Percentiles rank a stretch among this genome's conserved stretches.
These are phyloP conservation scores for Seira musarum DNA, from an alignment of 2,888 invertebrate genomes.

Conservation along the genomic window DNA sequence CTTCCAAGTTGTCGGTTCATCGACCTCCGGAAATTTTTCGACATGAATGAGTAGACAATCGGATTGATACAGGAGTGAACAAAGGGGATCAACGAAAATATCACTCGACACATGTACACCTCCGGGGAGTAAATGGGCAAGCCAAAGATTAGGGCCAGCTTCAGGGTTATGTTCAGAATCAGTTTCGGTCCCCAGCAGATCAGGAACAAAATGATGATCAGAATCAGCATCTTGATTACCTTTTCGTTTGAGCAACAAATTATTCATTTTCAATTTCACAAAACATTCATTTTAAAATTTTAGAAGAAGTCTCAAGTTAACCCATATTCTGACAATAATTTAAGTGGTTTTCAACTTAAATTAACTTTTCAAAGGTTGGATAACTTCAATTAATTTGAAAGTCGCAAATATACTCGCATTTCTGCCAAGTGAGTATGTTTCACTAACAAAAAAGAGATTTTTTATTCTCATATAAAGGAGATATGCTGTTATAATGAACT, in stretches of 20 bases:
- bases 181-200: conserved; percentile 75
- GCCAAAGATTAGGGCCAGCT: conserved; percentile 69
- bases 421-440: background rate
- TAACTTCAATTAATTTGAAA: too few relatives aligned
- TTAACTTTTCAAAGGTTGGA: too few relatives aligned
- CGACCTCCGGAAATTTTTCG: conserved; percentile 71
- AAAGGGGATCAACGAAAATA: conserved; percentile 72
- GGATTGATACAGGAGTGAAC: conserved; percentile 71
- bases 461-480: too few relatives aligned
- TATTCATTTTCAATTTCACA: background rate
- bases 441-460: background rate
- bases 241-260: too few relatives aligned
- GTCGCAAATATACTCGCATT: too few relatives aligned
- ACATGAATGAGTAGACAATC: conserved; percentile 72
- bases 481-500: too few relatives aligned
- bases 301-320: too few relatives aligned
- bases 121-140: conserved; percentile 69
- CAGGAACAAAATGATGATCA: conserved; percentile 74
- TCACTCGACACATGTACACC: conserved; percentile 71
- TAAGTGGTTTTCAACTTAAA: too few relatives aligned
- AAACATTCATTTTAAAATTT: too few relatives aligned
- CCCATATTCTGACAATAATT: too few relatives aligned
- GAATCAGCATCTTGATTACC: conserved; percentile 76
- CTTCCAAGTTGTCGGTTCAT: conserved; percentile 70
- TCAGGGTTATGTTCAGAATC: conserved; percentile 72